Evolutionary conservation across 2,888 invertebrate genomes (phyloP).

Genomic region (Cerastoderma edule): DNA sequence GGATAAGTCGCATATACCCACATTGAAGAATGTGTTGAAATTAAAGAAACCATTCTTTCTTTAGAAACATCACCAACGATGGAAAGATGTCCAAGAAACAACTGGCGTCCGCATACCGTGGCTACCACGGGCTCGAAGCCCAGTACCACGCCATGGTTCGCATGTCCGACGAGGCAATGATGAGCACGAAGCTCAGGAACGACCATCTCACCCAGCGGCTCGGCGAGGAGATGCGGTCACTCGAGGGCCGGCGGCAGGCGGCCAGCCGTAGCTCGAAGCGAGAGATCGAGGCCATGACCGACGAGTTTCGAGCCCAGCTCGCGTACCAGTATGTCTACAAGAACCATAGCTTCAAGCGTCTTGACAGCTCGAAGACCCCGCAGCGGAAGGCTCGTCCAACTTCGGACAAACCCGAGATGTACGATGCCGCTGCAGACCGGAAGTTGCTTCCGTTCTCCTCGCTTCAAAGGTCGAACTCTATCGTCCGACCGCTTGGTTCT

Average conservation of each 20-base stretch:
- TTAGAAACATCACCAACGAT: constrained; percentile 50
- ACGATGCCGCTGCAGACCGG: constrained; percentile 38
- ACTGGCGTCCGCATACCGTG: constrained; percentile 53
- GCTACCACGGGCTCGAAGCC: constrained; percentile 53
- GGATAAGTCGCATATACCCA: too few relatives aligned
- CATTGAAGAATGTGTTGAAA: too few relatives aligned
- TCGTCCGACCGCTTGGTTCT: constrained; percentile 52
- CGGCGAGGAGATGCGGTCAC: constrained; percentile 44
- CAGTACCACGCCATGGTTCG: constrained; percentile 52
- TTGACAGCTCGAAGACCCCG: constrained; percentile 29
- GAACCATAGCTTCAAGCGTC: constrained; percentile 49
- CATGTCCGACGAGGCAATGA: constrained; percentile 44
- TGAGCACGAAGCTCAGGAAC: constrained; percentile 39
- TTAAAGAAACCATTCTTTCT: constrained; percentile 4
- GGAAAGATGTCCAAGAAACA: constrained; percentile 49
- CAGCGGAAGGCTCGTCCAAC: constrained; percentile 50
- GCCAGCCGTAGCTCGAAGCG: constrained; percentile 24
- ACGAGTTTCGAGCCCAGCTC: constrained; percentile 53
- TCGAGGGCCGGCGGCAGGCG: constrained; percentile 33
- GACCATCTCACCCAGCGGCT: constrained; percentile 40
- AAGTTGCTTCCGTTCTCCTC: constrained; percentile 22
- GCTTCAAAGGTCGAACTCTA: constrained; percentile 7
- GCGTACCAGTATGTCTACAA: constrained; percentile 60
- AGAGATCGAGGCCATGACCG: constrained; percentile 41
- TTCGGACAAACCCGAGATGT: constrained; percentile 51